Evolutionary conservation across 1,140 invertebrate genomes (phyloP).

Genomic region (Druon quercuslanigerum): DNA sequence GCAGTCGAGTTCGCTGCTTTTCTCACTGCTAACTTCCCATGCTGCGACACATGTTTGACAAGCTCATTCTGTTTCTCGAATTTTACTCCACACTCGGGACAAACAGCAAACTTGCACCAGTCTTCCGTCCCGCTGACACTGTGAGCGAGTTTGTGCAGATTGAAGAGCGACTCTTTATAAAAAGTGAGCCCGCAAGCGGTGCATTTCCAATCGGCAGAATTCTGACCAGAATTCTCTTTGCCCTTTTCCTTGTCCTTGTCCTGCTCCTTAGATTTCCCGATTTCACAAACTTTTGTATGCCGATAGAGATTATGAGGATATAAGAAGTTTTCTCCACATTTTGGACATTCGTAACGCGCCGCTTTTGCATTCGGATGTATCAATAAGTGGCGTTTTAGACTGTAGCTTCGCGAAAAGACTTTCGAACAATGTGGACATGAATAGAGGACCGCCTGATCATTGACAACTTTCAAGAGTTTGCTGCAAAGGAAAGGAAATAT

Average conservation of each 20-base stretch:
- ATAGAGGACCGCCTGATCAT: constrained; percentile 58
- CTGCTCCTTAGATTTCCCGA: constrained; percentile 49
- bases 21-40: constrained; percentile 71
- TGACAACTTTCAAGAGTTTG: constrained; percentile 61
- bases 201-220: constrained; percentile 76
- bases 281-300: constrained; percentile 65
- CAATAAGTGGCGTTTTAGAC: constrained; percentile 71
- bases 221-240: constrained; percentile 67
- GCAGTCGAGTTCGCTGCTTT: constrained; percentile 61
- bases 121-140: constrained; percentile 67
- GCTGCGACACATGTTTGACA: constrained; percentile 77
- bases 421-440: constrained; percentile 65
- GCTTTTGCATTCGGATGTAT: constrained; percentile 70
- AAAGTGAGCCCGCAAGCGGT: constrained; percentile 78
- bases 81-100: constrained; percentile 70
- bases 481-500: constrained; percentile 39
- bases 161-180: constrained; percentile 75
- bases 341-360: constrained; percentile 65
- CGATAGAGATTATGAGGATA: constrained; percentile 70
- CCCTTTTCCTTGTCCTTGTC: constrained; percentile 54
- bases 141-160: constrained; percentile 78
- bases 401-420: constrained; percentile 72
- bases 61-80: constrained; percentile 76
- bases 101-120: constrained; percentile 57
- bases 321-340: constrained; percentile 70